These are phyloP conservation scores for Noctua janthe DNA, from an alignment of 2,888 invertebrate species.

Conservation along the genomic window DNA sequence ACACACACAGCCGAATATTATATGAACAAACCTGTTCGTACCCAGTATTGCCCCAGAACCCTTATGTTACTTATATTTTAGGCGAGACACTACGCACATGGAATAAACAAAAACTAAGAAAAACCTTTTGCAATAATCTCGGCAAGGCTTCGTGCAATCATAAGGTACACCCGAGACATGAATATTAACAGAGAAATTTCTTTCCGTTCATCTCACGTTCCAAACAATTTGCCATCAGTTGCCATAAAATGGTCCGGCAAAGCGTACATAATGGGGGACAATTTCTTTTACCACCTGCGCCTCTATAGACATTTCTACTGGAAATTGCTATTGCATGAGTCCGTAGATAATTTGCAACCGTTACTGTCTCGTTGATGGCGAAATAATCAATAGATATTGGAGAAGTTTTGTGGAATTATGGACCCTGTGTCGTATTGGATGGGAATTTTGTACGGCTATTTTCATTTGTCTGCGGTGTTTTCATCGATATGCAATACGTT, in stretches of 20 bases:
- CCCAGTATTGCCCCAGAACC: slow-evolving; percentile 48
- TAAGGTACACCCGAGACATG: slow-evolving; percentile 78
- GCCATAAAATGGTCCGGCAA: slow-evolving; percentile 84
- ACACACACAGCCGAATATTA: slow-evolving; percentile 33
- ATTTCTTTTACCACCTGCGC: slow-evolving; percentile 86
- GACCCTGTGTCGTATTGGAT: slow-evolving; percentile 12
- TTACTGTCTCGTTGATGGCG: slow-evolving; percentile 53
- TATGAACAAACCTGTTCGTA: slow-evolving; percentile 26
- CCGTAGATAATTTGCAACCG: slow-evolving; percentile 68
- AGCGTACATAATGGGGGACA: slow-evolving; percentile 84
- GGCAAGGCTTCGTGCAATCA: slow-evolving; percentile 68
- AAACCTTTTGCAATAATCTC: slow-evolving; percentile 72
- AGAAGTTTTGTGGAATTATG: slow-evolving; percentile 55
- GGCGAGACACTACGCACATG: slow-evolving; percentile 66
- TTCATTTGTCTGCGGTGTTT: slow-evolving; percentile 10
- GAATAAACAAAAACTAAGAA: slow-evolving; percentile 70
- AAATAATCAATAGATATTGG: slow-evolving; percentile 63
- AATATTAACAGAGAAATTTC: slow-evolving; percentile 79
- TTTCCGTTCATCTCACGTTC: slow-evolving; percentile 76
- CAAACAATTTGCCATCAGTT: slow-evolving; percentile 84
- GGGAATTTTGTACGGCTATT: slow-evolving; percentile 8
- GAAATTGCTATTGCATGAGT: slow-evolving; percentile 69
- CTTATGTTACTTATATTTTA: slow-evolving; percentile 69
- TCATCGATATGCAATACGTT: not conserved
- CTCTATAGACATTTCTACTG: slow-evolving; percentile 67